These are phyloP conservation scores for Brienomyrus brachyistius DNA, from an alignment of 2,113 vertebrate species.

Conservation along the genomic window DNA sequence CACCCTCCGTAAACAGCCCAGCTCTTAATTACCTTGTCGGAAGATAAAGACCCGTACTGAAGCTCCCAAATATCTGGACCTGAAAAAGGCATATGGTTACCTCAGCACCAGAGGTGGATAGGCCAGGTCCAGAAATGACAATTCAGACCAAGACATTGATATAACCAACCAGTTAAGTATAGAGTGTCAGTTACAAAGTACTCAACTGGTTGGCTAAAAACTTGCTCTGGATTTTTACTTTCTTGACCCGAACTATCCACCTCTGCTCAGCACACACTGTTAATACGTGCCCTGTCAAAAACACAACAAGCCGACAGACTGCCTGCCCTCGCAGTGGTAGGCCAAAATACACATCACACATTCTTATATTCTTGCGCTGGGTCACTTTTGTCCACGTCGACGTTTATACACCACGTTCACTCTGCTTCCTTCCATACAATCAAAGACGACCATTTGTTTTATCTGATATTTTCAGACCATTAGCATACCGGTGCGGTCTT, in stretches of 20 bases:
- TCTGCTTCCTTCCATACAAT: not conserved
- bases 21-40: conserved; percentile 79
- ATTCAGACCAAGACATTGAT: not conserved
- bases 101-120: not conserved
- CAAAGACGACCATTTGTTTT: not conserved
- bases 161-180: not conserved
- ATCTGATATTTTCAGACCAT: not conserved
- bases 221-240: not conserved
- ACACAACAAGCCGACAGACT: not conserved
- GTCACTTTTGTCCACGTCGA: not conserved
- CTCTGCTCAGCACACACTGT: not conserved
- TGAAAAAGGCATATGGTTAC: conserved; percentile 41
- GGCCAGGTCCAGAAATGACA: not conserved
- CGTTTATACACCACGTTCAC: not conserved
- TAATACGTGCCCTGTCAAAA: not conserved
- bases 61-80: conserved; percentile 98
- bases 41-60: conserved; percentile 95
- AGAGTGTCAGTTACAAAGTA: not conserved
- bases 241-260: not conserved
- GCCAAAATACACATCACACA: not conserved
- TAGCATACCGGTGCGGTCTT: not conserved
- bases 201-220: not conserved
- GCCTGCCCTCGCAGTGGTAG: not conserved
- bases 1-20: not conserved
- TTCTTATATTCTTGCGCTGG: not conserved